A percentile compares a stretch with the other conserved stretches of the same genome.
Evolutionary conservation across 2,113 vertebrate genomes (phyloP).

Genomic region (Ifrita kowaldi): DNA sequence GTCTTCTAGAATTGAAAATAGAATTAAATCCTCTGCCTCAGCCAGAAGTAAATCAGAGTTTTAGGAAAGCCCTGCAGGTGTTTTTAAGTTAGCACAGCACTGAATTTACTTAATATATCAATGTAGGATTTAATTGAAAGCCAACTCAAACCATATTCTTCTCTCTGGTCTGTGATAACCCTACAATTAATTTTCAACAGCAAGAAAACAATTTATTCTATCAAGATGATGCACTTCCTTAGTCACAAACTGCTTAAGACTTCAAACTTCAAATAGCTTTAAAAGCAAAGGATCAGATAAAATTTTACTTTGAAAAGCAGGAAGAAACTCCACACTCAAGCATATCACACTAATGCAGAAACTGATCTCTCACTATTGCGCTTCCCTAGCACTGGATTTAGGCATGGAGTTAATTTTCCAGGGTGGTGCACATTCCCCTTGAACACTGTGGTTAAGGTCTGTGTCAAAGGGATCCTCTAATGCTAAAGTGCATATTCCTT

Average conservation of each 20-base stretch:
- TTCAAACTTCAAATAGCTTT: neutral
- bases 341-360: neutral
- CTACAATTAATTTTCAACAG: conserved; percentile 5
- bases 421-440: neutral
- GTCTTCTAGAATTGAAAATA: conserved; percentile 40
- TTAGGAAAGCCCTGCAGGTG: neutral
- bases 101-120: conserved; percentile 6
- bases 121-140: conserved; percentile 12
- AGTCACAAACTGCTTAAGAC: neutral
- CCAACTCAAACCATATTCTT: neutral
- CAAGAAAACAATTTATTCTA: conserved; percentile 5
- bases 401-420: neutral
- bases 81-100: neutral
- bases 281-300: neutral
- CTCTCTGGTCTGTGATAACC: neutral
- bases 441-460: neutral
- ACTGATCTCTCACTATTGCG: neutral
- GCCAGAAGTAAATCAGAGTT: conserved; percentile 22
- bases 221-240: neutral
- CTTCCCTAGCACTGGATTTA: neutral
- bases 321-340: neutral
- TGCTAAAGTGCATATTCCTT: neutral
- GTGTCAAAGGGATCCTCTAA: neutral
- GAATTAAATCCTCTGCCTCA: conserved; percentile 29
- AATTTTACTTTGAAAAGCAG: neutral